Evolutionary conservation across 2,113 vertebrate species (phyloP).

Genomic region (Eulemur rufifrons): DNA sequence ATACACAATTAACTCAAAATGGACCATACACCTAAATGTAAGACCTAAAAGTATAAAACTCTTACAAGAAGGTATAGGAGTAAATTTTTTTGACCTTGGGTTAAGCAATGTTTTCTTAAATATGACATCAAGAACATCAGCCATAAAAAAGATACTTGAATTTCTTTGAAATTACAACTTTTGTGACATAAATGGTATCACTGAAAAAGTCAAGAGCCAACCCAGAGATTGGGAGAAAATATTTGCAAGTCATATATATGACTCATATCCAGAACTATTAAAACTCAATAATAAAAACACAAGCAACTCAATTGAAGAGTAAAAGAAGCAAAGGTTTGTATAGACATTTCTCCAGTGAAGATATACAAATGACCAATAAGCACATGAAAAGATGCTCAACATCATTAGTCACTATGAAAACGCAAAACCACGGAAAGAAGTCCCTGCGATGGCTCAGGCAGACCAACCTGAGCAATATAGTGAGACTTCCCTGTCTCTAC

Average conservation of each 20-base stretch:
- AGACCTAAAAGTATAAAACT: neutral
- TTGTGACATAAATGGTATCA: neutral
- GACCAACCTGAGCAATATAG: too few species aligned
- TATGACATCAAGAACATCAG: neutral
- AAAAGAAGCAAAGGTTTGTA: neutral
- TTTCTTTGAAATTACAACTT: neutral
- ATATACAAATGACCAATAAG: neutral
- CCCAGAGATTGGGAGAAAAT: neutral
- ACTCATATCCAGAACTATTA: neutral
- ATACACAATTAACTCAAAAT: neutral
- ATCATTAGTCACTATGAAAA: neutral
- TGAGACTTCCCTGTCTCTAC: too few species aligned
- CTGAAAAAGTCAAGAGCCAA: neutral
- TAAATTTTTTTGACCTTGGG: neutral
- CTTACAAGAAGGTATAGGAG: neutral
- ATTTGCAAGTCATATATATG: neutral
- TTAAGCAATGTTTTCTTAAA: neutral
- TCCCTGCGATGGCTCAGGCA: too few species aligned
- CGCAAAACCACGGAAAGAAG: neutral
- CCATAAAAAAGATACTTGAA: neutral
- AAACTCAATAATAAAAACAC: neutral
- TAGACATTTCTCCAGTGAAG: neutral
- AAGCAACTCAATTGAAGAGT: neutral
- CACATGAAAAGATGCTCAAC: neutral
- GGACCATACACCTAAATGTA: neutral